A percentile compares a stretch with the other conserved stretches of the same genome.
Evolutionary conservation across 2,888 invertebrate species (phyloP).

Genomic region (Mythimna impura): DNA sequence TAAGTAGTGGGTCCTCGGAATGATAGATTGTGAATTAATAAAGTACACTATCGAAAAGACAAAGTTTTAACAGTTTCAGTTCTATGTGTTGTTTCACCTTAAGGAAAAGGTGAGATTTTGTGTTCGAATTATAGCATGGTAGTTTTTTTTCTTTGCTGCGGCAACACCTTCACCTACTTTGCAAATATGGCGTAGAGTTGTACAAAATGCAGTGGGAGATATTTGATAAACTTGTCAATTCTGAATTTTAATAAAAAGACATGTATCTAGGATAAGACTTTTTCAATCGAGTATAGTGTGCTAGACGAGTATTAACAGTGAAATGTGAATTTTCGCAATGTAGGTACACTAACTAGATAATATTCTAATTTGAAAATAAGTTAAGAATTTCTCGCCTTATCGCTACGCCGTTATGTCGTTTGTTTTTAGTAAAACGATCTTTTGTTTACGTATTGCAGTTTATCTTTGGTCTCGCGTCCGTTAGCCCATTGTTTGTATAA

Average conservation of each 20-base stretch:
- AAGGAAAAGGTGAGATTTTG: neutral
- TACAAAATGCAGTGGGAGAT: constrained; percentile 86
- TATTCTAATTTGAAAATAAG: constrained; percentile 74
- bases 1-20: neutral
- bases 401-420: constrained; percentile 70
- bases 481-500: constrained; percentile 52
- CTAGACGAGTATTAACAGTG: constrained; percentile 78
- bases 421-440: constrained; percentile 72
- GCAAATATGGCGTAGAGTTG: constrained; percentile 88
- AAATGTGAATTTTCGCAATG: constrained; percentile 88
- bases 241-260: constrained; percentile 81
- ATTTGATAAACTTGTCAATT: constrained; percentile 85
- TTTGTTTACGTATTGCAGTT: constrained; percentile 72
- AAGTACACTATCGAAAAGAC: neutral
- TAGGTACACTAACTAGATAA: constrained; percentile 76
- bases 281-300: constrained; percentile 74
- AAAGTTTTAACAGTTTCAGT: neutral
- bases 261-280: constrained; percentile 77
- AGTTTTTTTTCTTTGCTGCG: constrained; percentile 54
- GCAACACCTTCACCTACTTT: constrained; percentile 74
- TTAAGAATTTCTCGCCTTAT: constrained; percentile 71
- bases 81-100: neutral
- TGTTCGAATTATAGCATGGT: constrained; percentile 14
- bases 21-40: neutral
- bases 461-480: constrained; percentile 55